Percentiles rank a stretch among this genome's conserved stretches.
phyloP scores from a whole-genome alignment of 2,113 vertebrate genomes.

The Tichodroma muraria region DNA sequence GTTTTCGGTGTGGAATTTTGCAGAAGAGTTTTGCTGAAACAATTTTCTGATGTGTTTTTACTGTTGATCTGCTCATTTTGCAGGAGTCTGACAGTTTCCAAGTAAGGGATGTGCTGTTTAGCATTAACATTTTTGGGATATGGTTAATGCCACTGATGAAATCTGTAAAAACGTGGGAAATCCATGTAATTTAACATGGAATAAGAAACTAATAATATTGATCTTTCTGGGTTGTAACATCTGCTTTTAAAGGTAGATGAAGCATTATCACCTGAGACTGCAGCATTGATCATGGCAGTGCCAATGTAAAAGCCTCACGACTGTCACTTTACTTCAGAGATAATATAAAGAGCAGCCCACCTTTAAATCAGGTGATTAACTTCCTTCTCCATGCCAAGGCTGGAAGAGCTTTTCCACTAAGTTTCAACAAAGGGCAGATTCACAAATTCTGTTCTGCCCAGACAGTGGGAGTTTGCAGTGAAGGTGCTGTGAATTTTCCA shows the following conservation, averaged over 20 bases:
- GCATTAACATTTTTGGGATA: not conserved
- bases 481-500: not conserved
- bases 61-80: not conserved
- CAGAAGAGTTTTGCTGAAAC: not conserved
- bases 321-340: slow-evolving; percentile 2
- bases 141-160: slow-evolving; percentile 5
- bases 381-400: not conserved
- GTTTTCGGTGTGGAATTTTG: not conserved
- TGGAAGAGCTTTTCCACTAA: not conserved
- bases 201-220: slow-evolving; percentile 44
- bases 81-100: not conserved
- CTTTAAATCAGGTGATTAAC: slow-evolving; percentile 27
- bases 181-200: not conserved
- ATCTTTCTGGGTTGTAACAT: slow-evolving; percentile 48
- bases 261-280: slow-evolving; percentile 34
- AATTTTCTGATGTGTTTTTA: not conserved
- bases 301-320: not conserved
- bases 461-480: not conserved
- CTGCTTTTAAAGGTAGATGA: slow-evolving; percentile 59
- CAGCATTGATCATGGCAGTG: slow-evolving; percentile 7
- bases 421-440: not conserved
- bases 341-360: not conserved
- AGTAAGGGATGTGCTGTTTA: not conserved
- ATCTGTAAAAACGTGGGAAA: not conserved
- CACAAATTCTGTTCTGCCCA: not conserved